A percentile compares a stretch with the other conserved stretches of the same genome.
phyloP scores from a whole-genome alignment of 2,113 vertebrate genomes.

The Erythrolamprus reginae region DNA sequence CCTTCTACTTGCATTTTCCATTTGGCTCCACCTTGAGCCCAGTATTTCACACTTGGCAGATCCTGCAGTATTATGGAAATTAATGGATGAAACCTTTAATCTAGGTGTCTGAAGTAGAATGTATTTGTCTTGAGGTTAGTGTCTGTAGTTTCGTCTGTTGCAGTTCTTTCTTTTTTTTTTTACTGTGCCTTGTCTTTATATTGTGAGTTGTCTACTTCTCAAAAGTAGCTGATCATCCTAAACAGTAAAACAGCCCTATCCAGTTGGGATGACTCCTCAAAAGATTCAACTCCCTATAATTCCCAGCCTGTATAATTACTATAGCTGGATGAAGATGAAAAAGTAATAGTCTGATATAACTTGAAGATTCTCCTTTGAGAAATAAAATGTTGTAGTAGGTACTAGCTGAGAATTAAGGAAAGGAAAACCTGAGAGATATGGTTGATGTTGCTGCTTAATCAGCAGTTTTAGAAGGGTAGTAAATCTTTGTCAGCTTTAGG shows the following conservation, averaged over 20 bases:
- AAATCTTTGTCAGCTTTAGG: neutral
- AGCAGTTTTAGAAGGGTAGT: neutral
- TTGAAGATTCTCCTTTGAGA: neutral
- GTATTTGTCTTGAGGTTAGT: neutral
- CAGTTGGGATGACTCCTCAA: neutral
- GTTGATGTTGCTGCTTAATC: neutral
- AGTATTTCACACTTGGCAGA: neutral
- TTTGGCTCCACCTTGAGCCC: neutral
- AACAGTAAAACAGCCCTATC: neutral
- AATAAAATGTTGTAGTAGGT: neutral
- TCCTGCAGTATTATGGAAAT: neutral
- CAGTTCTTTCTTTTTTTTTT: neutral
- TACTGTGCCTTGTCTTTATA: neutral
- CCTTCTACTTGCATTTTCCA: neutral
- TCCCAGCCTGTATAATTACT: neutral
- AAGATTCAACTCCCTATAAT: neutral
- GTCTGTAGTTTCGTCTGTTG: neutral
- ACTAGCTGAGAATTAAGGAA: neutral
- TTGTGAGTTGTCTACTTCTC: neutral
- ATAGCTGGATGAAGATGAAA: neutral
- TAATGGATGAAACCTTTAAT: neutral
- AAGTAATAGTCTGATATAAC: neutral
- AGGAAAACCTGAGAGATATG: neutral
- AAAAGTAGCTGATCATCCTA: neutral
- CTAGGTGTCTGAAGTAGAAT: neutral